Conservation (phyloP, 2,888 invertebrate species). For the Chrysopilus asiliformis region DNA sequence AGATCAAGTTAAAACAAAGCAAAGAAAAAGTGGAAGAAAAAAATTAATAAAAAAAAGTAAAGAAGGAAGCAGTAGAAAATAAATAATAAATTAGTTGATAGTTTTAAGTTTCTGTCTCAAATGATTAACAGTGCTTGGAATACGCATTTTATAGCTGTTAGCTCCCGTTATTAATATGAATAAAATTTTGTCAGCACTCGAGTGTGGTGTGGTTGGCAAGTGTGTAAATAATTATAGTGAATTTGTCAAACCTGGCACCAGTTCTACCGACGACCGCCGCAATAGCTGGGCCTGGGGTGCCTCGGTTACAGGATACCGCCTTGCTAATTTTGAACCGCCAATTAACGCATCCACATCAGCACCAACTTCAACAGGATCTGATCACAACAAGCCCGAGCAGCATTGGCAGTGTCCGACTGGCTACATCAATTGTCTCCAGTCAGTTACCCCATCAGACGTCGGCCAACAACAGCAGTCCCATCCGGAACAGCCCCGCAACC, state of each 20-base stretch:
- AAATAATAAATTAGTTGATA: too few species aligned
- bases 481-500: not conserved
- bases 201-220: slow-evolving; percentile 8
- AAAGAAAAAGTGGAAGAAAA: too few species aligned
- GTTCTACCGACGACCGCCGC: slow-evolving; percentile 29
- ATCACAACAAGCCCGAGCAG: not conserved
- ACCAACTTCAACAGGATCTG: slow-evolving; percentile 12
- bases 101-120: too few species aligned
- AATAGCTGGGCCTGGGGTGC: slow-evolving; percentile 26
- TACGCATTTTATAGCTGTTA: too few species aligned
- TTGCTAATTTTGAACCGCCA: slow-evolving; percentile 11
- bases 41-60: too few species aligned
- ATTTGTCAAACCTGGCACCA: slow-evolving; percentile 29
- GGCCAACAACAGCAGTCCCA: not conserved
- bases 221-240: slow-evolving; percentile 6
- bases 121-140: too few species aligned
- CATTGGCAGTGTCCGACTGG: not conserved
- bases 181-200: not conserved
- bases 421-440: too few species aligned
- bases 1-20: too few species aligned
- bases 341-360: too few species aligned
- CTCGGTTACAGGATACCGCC: slow-evolving; percentile 11
- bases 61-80: too few species aligned
- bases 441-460: not conserved
- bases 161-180: not conserved